Conservation (phyloP, 1,140 invertebrate species). For the Drosophila tani region DNA sequence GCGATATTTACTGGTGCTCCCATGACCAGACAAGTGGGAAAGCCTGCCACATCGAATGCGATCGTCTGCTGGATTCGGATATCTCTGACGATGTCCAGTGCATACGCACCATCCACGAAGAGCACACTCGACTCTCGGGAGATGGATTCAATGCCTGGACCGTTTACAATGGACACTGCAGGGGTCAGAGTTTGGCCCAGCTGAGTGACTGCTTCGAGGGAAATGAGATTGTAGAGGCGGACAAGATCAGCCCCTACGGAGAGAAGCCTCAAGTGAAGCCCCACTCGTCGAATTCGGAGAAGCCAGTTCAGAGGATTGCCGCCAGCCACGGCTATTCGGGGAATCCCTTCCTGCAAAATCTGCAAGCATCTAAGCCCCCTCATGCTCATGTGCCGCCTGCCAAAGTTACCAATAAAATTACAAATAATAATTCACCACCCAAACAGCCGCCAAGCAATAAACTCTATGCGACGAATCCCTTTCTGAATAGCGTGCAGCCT, state of each 20-base stretch:
- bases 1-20: conserved; percentile 89
- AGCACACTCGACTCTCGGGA: conserved; percentile 88
- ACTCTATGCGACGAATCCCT: conserved; percentile 49
- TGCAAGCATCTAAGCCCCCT: conserved; percentile 17
- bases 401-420: conserved; percentile 26
- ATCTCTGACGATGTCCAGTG: conserved; percentile 89
- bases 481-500: conserved; percentile 33
- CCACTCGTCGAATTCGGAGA: neutral
- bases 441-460: conserved; percentile 20
- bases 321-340: conserved; percentile 1
- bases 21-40: conserved; percentile 86
- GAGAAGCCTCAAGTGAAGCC: conserved; percentile 13
- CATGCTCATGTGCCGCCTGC: conserved; percentile 4
- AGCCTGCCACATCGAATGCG: conserved; percentile 88
- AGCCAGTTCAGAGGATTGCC: conserved; percentile 23
- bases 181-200: conserved; percentile 40
- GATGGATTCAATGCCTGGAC: conserved; percentile 90
- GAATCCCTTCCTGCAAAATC: conserved; percentile 41
- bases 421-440: neutral
- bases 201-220: conserved; percentile 66
- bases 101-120: conserved; percentile 87
- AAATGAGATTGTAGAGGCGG: conserved; percentile 54
- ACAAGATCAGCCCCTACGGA: conserved; percentile 19
- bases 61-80: conserved; percentile 88
- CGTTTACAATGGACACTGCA: conserved; percentile 64